phyloP scores from a whole-genome alignment of 2,888 invertebrate species.

The Napeogenes inachia region DNA sequence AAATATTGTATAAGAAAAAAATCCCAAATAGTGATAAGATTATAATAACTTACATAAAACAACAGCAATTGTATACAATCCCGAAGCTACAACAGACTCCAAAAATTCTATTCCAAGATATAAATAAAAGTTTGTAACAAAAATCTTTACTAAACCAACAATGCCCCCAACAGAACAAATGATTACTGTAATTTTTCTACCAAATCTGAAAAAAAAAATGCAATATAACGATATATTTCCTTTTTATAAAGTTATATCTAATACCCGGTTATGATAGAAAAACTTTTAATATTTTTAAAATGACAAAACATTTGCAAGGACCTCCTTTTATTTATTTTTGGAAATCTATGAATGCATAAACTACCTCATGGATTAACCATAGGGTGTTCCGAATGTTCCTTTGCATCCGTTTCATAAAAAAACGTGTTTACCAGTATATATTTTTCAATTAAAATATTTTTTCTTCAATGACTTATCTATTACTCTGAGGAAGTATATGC shows the following conservation, averaged over 20 bases:
- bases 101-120: conserved; percentile 56
- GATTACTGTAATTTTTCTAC: conserved; percentile 58
- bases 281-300: too few species aligned
- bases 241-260: not conserved
- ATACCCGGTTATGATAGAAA: too few species aligned
- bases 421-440: too few species aligned
- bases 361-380: too few species aligned
- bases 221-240: not conserved
- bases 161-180: conserved; percentile 54
- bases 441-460: too few species aligned
- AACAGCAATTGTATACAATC: conserved; percentile 58
- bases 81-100: conserved; percentile 57
- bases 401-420: too few species aligned
- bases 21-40: not conserved
- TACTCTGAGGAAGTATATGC: too few species aligned
- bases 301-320: too few species aligned
- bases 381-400: too few species aligned
- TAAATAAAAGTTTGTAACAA: conserved; percentile 47
- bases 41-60: conserved; percentile 50
- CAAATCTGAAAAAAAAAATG: conserved; percentile 47
- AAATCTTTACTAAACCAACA: conserved; percentile 54
- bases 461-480: too few species aligned
- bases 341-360: too few species aligned
- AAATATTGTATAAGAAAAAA: not conserved
- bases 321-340: too few species aligned